Base-by-base conservation (phyloP, 2,113 vertebrate genomes). In the Pituophis catenifer region DNA sequence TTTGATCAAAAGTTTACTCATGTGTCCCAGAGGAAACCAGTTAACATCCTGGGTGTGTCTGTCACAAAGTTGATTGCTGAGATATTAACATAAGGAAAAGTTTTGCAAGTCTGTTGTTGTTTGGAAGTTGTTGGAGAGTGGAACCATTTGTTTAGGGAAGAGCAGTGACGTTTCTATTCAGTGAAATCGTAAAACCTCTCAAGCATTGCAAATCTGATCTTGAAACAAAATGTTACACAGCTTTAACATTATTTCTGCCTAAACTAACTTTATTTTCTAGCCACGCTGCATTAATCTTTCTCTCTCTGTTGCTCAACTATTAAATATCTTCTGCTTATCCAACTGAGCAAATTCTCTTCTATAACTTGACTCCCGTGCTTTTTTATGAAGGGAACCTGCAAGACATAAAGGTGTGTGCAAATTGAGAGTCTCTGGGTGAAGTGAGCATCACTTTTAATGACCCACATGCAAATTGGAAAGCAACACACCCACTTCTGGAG, bases 41-140 rank as follows among this genome's bases (percentile, higher is more conserved):
- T 93, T 94, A 93, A 75, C 91, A 91, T 93, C 94, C 94, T 95
- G 90, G 94, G 94, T 95, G 94, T 95, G 94, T 90, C 95, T 96
- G 92, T 94, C 55, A 92, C 92, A 94, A 96, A 96, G 93, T 95
- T 94, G 92, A 70, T 96, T 91, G 93, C 93, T 95, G 93, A 86
- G 94, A 65, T 90, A 90, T 81, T 93, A 89, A 53, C 92, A 92
- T 86, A 59, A 55, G 92, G 90, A 89, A 86, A 90, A 58, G 75
- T 91, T 91, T 90, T 75, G 75, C 58, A 53, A 90, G n/a, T 38
- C n/a, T 58, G 5, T 48, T 65, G 26, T 44, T 90, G 12, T 89
- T 85, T 89, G 50, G 10, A 15, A 52, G 9, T 33, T 87, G 59
- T 81, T 75, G 87, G 24, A 89, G 86, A 54, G 52, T 86, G 62